phyloP scores from a whole-genome alignment of 2,888 invertebrate species.

The Nudaria mundana region DNA sequence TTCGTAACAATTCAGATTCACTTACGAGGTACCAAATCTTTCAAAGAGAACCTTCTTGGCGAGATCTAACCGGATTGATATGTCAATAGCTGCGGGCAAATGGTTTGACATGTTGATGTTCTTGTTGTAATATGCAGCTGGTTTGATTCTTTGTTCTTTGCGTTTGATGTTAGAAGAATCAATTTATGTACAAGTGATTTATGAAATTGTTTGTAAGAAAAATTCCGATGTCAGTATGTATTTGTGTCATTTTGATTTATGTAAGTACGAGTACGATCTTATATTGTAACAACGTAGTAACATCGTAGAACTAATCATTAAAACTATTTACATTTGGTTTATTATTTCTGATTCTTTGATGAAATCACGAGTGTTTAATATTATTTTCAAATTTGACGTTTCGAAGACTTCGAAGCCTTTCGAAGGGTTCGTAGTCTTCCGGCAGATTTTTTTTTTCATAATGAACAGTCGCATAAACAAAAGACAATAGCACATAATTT shows the following conservation, averaged over 20 bases:
- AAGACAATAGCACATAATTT: too few relatives aligned
- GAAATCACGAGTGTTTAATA: too few relatives aligned
- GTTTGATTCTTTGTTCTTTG: constrained; percentile 12
- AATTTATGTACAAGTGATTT: constrained; percentile 3
- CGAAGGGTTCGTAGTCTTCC: too few relatives aligned
- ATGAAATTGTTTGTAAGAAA: constrained; percentile 1
- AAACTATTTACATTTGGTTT: too few relatives aligned
- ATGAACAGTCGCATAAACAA: too few relatives aligned
- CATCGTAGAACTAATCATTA: too few relatives aligned
- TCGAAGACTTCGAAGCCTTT: too few relatives aligned
- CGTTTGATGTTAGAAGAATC: constrained; percentile 4
- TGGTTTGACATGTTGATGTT: constrained; percentile 7
- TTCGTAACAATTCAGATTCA: constrained; percentile 25
- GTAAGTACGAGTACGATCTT: too few relatives aligned
- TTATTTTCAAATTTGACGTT: too few relatives aligned
- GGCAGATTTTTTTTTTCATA: too few relatives aligned
- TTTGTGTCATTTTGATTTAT: background rate
- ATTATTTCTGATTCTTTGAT: too few relatives aligned
- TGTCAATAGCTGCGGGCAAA: constrained; percentile 7
- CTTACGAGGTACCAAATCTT: constrained; percentile 13
- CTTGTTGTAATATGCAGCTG: constrained; percentile 1
- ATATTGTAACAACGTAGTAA: too few relatives aligned
- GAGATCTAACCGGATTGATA: constrained; percentile 13
- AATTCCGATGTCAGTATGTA: background rate
- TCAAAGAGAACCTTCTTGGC: constrained; percentile 14